Evolutionary conservation across 2,888 invertebrate genomes (phyloP).

Genomic region (Eupithecia tripunctaria): DNA sequence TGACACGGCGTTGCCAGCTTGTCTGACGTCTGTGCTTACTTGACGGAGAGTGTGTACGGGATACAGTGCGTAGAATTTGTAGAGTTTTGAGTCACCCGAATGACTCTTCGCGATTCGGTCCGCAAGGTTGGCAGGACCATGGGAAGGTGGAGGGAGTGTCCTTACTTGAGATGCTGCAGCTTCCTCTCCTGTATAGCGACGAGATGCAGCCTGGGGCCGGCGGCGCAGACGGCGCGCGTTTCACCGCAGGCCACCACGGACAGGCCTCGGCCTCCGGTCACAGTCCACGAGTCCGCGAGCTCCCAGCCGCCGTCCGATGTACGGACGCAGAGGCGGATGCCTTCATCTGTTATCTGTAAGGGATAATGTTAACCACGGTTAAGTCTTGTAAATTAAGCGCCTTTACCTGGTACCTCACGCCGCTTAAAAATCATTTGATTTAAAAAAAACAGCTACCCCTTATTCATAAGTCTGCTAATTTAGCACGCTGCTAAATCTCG

Average conservation of each 20-base stretch:
- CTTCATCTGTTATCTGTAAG: slow-evolving; percentile 83
- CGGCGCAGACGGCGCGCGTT: slow-evolving; percentile 91
- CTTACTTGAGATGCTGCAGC: slow-evolving; percentile 48
- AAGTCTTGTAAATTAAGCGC: background rate
- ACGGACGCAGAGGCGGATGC: slow-evolving; percentile 65
- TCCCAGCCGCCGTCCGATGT: slow-evolving; percentile 81
- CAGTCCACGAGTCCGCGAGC: slow-evolving; percentile 84
- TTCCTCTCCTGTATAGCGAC: slow-evolving; percentile 51
- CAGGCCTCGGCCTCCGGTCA: slow-evolving; percentile 91
- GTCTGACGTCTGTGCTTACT: too few relatives aligned
- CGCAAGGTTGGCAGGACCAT: too few relatives aligned
- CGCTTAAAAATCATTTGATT: too few relatives aligned
- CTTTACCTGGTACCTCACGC: background rate
- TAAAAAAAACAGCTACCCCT: too few relatives aligned
- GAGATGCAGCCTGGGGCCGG: slow-evolving; percentile 89
- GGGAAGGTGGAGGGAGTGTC: too few relatives aligned
- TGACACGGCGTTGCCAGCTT: slow-evolving; percentile 69
- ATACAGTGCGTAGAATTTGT: too few relatives aligned
- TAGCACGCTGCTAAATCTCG: too few relatives aligned
- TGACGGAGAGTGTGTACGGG: too few relatives aligned
- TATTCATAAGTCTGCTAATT: too few relatives aligned
- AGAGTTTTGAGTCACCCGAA: too few relatives aligned
- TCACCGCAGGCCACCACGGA: slow-evolving; percentile 94
- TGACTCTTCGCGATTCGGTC: too few relatives aligned
- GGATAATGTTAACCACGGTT: background rate